These are phyloP conservation scores for Bostrychus sinensis DNA, from an alignment of 2,113 vertebrate species.

Conservation along the genomic window DNA sequence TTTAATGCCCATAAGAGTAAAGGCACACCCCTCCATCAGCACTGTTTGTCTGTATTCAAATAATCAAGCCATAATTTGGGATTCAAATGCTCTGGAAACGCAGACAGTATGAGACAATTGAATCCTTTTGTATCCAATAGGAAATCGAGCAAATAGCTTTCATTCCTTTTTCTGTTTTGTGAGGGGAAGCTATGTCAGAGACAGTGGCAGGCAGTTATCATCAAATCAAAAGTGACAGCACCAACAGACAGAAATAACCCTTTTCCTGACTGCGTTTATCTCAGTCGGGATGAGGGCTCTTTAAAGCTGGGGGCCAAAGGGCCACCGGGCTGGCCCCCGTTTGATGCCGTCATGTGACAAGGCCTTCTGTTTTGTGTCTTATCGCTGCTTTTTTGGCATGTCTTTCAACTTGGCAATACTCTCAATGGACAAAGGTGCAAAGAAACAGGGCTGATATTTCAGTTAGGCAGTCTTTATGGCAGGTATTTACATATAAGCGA, in stretches of 20 bases:
- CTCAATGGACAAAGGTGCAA: conserved; percentile 28
- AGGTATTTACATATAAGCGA: background rate
- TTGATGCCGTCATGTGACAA: conserved; percentile 65
- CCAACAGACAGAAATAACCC: conserved; percentile 69
- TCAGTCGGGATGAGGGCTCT: conserved; percentile 54
- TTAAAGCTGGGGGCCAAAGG: conserved; percentile 60
- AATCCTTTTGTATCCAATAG: conserved; percentile 54
- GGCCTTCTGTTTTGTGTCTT: conserved; percentile 66
- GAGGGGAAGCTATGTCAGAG: conserved; percentile 43
- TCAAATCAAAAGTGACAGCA: conserved; percentile 69
- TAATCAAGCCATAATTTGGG: conserved; percentile 63
- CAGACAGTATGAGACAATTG: conserved; percentile 64
- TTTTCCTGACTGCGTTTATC: conserved; percentile 65
- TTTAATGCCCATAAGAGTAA: conserved; percentile 23
- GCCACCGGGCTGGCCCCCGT: conserved; percentile 40
- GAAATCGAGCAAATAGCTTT: conserved; percentile 49
- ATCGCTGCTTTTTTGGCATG: conserved; percentile 60
- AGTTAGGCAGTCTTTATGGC: background rate
- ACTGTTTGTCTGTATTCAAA: conserved; percentile 70
- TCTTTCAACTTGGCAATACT: conserved; percentile 60
- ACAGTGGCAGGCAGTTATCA: conserved; percentile 68
- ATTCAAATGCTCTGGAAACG: conserved; percentile 64
- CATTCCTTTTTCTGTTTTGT: conserved; percentile 58
- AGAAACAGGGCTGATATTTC: background rate
- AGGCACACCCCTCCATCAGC: conserved; percentile 28